These are phyloP conservation scores for Ormyrus labotus DNA, from an alignment of 2,888 invertebrate genomes.

Conservation along the genomic window DNA sequence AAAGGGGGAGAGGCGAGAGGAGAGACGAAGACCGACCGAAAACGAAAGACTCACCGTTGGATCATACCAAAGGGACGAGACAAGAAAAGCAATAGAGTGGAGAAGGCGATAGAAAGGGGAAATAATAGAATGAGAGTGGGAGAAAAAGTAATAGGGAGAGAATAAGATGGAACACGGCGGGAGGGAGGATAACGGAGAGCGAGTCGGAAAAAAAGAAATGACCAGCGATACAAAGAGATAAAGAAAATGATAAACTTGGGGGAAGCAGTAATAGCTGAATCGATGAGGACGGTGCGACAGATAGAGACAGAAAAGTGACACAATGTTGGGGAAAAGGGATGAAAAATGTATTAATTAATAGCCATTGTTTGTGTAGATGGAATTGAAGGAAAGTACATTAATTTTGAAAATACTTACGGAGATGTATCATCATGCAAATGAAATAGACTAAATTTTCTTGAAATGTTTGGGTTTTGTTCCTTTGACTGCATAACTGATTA, in stretches of 20 bases:
- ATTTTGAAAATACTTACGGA: not conserved
- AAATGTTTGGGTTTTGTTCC: no score
- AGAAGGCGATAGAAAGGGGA: conserved; percentile 10
- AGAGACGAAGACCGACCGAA: not conserved
- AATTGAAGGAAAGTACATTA: not conserved
- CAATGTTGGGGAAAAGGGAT: not conserved
- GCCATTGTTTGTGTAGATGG: not conserved
- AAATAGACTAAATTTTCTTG: not conserved
- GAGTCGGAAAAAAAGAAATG: conserved; percentile 7
- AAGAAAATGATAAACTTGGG: conserved; percentile 28
- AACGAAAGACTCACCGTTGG: not conserved
- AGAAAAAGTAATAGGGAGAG: conserved; percentile 29
- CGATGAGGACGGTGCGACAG: not conserved
- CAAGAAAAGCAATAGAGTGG: conserved; percentile 8
- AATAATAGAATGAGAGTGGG: conserved; percentile 29
- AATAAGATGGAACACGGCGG: conserved; percentile 1
- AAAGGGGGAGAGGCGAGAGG: not conserved
- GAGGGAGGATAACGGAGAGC: not conserved
- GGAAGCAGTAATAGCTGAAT: conserved; percentile 7
- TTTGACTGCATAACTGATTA: no score
- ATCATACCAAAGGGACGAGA: not conserved
- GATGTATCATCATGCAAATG: not conserved
- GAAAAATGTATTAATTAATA: conserved; percentile 1
- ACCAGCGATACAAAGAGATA: conserved; percentile 13
- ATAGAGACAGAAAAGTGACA: not conserved